Percentiles rank a stretch among this genome's conserved stretches.
Conservation (phyloP, 2,797 vertebrate species). For the Eidolon dupreanum region DNA sequence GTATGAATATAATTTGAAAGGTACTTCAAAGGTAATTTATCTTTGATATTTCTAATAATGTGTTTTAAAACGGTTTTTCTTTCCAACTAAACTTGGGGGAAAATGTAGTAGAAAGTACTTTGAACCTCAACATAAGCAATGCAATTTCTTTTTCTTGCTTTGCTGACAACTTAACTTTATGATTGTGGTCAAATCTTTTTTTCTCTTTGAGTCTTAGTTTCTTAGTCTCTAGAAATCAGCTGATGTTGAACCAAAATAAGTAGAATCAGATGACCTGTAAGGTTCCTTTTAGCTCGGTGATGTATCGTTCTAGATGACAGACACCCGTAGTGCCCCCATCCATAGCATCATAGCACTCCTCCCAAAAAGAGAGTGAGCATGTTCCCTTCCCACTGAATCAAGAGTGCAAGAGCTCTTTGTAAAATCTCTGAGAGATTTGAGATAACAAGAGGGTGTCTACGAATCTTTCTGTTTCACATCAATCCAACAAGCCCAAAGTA, state of each 20-base stretch:
- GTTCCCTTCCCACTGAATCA: neutral
- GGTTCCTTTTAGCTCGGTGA: neutral
- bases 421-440: neutral
- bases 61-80: conserved; percentile 15
- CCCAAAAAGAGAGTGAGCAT: neutral
- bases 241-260: neutral
- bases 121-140: neutral
- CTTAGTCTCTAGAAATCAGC: neutral
- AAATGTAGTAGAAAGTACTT: neutral
- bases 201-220: conserved; percentile 24
- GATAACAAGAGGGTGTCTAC: neutral
- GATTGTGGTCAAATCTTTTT: neutral
- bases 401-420: neutral
- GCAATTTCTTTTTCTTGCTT: conserved; percentile 16
- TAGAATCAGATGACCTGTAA: neutral
- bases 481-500: neutral
- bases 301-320: neutral
- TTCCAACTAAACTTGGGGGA: neutral
- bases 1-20: neutral
- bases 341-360: rapidly evolving
- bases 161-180: neutral
- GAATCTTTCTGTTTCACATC: neutral
- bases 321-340: neutral
- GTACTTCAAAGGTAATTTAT: conserved; percentile 5
- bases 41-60: neutral